phyloP scores from a whole-genome alignment of 2,888 invertebrate species.

The Patella caerulea region DNA sequence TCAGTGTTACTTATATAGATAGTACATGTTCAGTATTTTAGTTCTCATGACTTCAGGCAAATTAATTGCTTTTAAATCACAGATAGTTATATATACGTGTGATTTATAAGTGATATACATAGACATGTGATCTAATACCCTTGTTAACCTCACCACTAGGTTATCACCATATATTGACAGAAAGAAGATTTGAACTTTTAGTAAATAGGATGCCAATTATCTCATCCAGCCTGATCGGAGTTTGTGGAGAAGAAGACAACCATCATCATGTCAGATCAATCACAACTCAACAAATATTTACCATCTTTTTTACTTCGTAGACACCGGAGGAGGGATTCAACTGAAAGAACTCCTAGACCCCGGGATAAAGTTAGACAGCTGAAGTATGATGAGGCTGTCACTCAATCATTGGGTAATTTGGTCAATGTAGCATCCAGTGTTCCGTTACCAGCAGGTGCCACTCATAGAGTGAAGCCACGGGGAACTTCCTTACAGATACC shows the following conservation, averaged over 20 bases:
- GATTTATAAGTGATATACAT: too few species aligned
- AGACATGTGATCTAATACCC: too few species aligned
- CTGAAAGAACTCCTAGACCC: background rate
- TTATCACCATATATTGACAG: too few species aligned
- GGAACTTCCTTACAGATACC: constrained; percentile 17
- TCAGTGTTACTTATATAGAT: too few species aligned
- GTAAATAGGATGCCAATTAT: too few species aligned
- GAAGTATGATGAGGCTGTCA: constrained; percentile 34
- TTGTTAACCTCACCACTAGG: too few species aligned
- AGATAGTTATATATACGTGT: too few species aligned
- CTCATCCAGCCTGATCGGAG: background rate
- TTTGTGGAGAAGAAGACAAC: background rate
- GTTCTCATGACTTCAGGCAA: too few species aligned
- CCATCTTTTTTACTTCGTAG: constrained; percentile 6
- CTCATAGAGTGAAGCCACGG: background rate
- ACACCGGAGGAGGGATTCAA: background rate
- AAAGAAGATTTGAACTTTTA: too few species aligned
- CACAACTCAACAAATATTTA: background rate
- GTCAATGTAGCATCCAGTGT: constrained; percentile 41
- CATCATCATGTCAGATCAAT: background rate
- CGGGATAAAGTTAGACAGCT: constrained; percentile 3
- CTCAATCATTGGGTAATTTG: constrained; percentile 41
- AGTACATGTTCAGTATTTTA: too few species aligned
- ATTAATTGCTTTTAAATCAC: too few species aligned
- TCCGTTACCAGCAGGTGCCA: constrained; percentile 31